Evolutionary conservation across 1,140 invertebrate species (phyloP), one percentile per base, ranked within the genome.

Genomic region (Caenorhabditis remanei): DNA sequence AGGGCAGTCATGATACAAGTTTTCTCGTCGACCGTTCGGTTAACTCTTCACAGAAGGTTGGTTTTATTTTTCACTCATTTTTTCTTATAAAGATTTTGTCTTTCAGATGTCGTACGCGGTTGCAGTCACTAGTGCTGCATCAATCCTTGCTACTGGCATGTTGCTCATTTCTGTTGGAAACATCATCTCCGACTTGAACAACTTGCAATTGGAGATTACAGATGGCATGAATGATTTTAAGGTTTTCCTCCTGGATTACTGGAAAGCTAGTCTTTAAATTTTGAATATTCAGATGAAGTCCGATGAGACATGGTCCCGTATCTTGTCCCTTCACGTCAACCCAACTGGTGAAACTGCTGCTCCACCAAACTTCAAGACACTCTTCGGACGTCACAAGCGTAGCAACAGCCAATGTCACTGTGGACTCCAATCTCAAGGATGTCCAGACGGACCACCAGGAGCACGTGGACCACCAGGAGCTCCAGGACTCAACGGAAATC

Each of bases 381-480:
- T 84, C 55, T 84, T 84, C 32, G 83, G 83, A 41, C 55, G 83
- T 61, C 83, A 84, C 83, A 84, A 84, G 46, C 55, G 83, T 61
- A 53, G 58, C 83, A 58, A 61, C 83, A 84, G 21, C 2, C 83
- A 84, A 48, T 84, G 83, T 32, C 40, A 46, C 43, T 84, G 83
- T 48, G 83, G 83, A 43, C 14, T 65, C 8, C 83, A 84, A 61
- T 84, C 83, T 65, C 32, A 63, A 58, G 83, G 83, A 84, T 84
- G 88, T n/a, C 40, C 84, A 21, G 79, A 83, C 24, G 88, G 88
- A n/a, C 84, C 48, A 50, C 67, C 58, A 67, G 87, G 87, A 83
- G 67, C 83, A 6, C 50, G 53, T 46, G 87, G 86, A 83, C 41
- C 83, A 46, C 85, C 56, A 86, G 87, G 89, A 75, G 53, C 41